Conservation (phyloP, 2,888 invertebrate genomes). For the Bellardia pandia region DNA sequence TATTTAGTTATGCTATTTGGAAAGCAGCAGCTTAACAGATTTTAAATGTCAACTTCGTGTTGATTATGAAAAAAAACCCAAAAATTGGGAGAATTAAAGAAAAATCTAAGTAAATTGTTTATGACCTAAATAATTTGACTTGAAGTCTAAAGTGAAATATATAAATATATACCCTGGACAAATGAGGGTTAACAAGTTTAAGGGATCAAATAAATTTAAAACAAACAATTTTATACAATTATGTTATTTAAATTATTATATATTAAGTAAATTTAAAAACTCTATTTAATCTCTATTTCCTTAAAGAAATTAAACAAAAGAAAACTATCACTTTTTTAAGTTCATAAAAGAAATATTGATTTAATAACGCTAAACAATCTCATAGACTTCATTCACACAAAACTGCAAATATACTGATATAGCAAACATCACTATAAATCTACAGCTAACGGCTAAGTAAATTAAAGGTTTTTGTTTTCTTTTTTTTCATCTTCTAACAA, state of each 20-base stretch:
- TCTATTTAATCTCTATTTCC: not conserved
- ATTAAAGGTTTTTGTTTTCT: conserved; percentile 65
- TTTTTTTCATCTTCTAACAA: conserved; percentile 42
- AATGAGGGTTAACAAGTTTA: conserved; percentile 6
- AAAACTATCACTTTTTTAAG: conserved; percentile 52
- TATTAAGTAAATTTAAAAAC: not conserved
- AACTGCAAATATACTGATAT: not conserved
- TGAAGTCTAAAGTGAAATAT: not conserved
- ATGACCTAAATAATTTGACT: conserved; percentile 1
- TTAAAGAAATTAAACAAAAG: conserved; percentile 5
- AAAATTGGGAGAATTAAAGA: not conserved
- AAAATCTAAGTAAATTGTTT: conserved; percentile 12
- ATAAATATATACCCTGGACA: not conserved
- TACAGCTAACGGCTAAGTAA: conserved; percentile 70
- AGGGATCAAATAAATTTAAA: not conserved
- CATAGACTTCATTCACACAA: conserved; percentile 37
- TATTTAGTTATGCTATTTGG: conserved; percentile 57
- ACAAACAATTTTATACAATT: not conserved
- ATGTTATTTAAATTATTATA: not conserved
- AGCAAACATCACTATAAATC: conserved; percentile 48
- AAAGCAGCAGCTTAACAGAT: conserved; percentile 48
- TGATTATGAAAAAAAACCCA: conserved; percentile 49
- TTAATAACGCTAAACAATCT: conserved; percentile 39
- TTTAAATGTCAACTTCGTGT: conserved; percentile 75
- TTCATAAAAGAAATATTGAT: conserved; percentile 31